Conservation (phyloP, 2,797 vertebrate species). For the Nyctalus aviator region DNA sequence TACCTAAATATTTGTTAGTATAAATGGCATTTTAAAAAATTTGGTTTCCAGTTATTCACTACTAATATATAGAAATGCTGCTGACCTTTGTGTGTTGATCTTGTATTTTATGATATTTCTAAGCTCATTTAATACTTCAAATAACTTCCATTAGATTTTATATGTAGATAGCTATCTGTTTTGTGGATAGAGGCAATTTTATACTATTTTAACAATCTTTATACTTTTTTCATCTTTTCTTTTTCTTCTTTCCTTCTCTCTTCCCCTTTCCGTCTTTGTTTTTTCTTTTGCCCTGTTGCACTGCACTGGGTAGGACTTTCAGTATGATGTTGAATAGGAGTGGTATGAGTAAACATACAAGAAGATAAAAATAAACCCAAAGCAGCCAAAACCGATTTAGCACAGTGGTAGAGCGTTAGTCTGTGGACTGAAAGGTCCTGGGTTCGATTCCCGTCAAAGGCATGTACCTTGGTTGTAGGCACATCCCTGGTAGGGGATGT, state of each 20-base stretch:
- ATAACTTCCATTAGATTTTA: neutral
- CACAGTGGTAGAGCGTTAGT: no score
- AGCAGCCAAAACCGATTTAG: neutral
- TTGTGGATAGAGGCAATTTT: neutral
- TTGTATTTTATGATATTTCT: neutral
- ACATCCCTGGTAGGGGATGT: no score
- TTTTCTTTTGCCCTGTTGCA: no score
- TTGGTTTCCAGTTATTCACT: neutral
- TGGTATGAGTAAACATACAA: neutral
- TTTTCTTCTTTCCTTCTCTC: neutral
- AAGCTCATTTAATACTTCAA: neutral
- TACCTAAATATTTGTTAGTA: neutral
- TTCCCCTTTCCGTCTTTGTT: no score
- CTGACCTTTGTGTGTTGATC: neutral
- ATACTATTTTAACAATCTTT: neutral
- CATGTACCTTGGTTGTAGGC: no score
- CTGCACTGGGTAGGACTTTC: no score
- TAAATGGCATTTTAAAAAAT: neutral
- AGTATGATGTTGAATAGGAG: neutral
- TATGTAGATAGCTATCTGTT: neutral
- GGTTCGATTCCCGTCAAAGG: no score
- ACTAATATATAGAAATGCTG: neutral
- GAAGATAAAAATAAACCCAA: slow-evolving; percentile 9
- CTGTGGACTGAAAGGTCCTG: no score
- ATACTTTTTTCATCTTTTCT: neutral